Evolutionary conservation across 23 tunicate genomes (phyloP), one percentile per base, ranked within the genome.

Genomic region (Ascidia mentula): DNA sequence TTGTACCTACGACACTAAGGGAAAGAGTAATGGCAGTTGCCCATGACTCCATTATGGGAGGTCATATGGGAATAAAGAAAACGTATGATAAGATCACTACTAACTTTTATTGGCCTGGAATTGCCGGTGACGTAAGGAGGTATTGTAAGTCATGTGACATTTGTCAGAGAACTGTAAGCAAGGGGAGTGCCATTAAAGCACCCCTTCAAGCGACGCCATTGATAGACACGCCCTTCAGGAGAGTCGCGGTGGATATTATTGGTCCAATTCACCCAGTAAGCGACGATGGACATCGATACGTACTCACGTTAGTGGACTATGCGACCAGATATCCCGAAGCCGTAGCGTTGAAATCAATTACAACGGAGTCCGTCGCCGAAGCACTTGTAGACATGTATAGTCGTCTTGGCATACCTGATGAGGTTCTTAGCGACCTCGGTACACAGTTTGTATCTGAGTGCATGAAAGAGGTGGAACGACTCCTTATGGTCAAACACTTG

Each of bases 41-140:
- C 7, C 81, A 76, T 38, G 81, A 84, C 32, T 45, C 78, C n/a
- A 42, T 72, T 26, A 36, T 85, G 75, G 75, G 76, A 9, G 88
- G 88, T 20, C 88, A 84, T 32, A 1, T 84, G 75, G 88, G 88
- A 0, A 65, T 76, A 15, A 84, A 85, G 39, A 84, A 83, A 37
- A 83, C 87, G 8, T 15, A 9, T 42, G 82, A 79, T 38, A 79
- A 24, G 69, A 36, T 79, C 33, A 6, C 6, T 32, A 34, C 26
- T 4, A 79, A 79, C 31, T 79, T 79, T 36, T 79, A 12, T 30
- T 75, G 83, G 83, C 75, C 83, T 30, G 83, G 83, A 7, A 36
- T 79, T 18, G 28, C 20, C 1, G 46, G 35, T 38, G 74, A 79
- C 74, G 46, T 79, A 18, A 79, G 65, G 8, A 20, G 31, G 0